phyloP scores from a whole-genome alignment of 2,113 vertebrate species.

The Gallinago undulata region DNA sequence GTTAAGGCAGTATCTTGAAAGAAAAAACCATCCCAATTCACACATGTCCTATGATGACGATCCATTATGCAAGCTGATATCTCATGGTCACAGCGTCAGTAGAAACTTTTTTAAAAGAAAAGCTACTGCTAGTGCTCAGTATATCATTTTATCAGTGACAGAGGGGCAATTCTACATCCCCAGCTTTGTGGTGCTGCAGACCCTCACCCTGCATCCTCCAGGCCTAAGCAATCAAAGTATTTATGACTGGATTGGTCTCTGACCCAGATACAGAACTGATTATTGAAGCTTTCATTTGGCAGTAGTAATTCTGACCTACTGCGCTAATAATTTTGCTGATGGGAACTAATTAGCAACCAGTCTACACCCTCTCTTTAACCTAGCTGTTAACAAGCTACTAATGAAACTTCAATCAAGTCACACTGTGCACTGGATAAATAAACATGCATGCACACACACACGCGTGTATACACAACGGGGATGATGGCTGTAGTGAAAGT shows the following conservation, averaged over 20 bases:
- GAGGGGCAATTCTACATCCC: background rate
- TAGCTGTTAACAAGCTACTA: constrained; percentile 47
- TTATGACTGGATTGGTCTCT: constrained; percentile 50
- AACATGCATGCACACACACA: background rate
- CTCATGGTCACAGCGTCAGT: background rate
- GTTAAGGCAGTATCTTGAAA: background rate
- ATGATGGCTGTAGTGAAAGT: background rate
- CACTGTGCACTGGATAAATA: background rate
- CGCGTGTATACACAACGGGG: background rate
- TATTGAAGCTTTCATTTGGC: constrained; percentile 57
- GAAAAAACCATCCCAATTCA: background rate
- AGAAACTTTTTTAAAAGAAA: background rate
- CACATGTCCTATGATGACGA: background rate
- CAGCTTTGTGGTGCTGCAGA: background rate
- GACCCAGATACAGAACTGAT: constrained; percentile 68
- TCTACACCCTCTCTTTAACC: constrained; percentile 22
- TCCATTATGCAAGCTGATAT: background rate
- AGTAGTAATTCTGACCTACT: constrained; percentile 51
- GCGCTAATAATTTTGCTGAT: constrained; percentile 57
- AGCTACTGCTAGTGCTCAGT: background rate
- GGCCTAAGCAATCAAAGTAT: constrained; percentile 2
- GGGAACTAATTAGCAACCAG: constrained; percentile 56
- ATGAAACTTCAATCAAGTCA: constrained; percentile 37
- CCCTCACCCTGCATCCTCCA: constrained; percentile 1
- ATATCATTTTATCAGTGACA: background rate